Percentiles rank a stretch among this genome's conserved stretches.
Evolutionary conservation across 2,113 vertebrate genomes (phyloP).

Genomic region (Scomber colias): DNA sequence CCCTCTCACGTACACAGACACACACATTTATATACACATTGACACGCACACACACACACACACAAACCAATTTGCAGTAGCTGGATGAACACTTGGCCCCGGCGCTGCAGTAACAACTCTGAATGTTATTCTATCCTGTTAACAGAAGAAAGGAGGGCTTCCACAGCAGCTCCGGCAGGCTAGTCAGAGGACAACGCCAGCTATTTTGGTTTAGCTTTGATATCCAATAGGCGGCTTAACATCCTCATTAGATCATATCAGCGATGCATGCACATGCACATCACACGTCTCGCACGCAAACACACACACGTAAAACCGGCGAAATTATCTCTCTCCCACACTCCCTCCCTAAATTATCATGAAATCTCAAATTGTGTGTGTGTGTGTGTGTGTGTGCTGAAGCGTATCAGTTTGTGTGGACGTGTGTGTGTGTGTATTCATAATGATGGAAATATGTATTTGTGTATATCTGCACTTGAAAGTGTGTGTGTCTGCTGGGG

Average conservation of each 20-base stretch:
- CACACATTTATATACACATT: background rate
- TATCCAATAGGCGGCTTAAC: constrained; percentile 75
- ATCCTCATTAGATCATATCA: constrained; percentile 76
- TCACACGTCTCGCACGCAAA: constrained; percentile 9
- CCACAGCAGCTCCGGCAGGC: constrained; percentile 56
- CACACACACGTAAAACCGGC: constrained; percentile 24
- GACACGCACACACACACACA: constrained; percentile 3
- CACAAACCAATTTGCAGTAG: constrained; percentile 44
- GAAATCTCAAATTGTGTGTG: constrained; percentile 62
- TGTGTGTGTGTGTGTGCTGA: constrained; percentile 15
- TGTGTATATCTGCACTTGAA: constrained; percentile 17
- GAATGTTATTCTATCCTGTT: constrained; percentile 60
- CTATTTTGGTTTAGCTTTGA: constrained; percentile 72
- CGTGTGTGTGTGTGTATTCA: constrained; percentile 28
- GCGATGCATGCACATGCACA: background rate
- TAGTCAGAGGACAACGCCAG: constrained; percentile 65
- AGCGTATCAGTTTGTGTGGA: constrained; percentile 31
- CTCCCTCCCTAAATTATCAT: constrained; percentile 50
- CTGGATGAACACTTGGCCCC: constrained; percentile 51
- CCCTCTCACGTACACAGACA: rapidly evolving
- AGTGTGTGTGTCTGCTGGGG: constrained; percentile 5
- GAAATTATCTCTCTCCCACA: constrained; percentile 58
- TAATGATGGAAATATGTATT: constrained; percentile 28
- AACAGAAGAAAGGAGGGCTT: constrained; percentile 61
- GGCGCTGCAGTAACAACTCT: constrained; percentile 45